phyloP scores from a whole-genome alignment of 1,140 invertebrate species.

The Euura saliciscinereae region DNA sequence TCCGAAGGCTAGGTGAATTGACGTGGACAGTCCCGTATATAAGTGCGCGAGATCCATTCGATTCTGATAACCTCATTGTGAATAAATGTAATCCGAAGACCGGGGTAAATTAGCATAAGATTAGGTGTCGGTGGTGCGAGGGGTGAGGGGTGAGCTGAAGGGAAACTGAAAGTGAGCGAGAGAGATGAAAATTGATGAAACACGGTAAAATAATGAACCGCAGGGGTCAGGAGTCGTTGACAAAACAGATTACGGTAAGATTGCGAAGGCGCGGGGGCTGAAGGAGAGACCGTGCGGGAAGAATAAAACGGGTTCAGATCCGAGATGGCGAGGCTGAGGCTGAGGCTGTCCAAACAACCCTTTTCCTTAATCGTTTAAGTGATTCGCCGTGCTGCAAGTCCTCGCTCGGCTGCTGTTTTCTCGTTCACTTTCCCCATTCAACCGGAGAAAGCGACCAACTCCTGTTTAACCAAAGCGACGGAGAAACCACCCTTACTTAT shows the following conservation, averaged over 20 bases:
- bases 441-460: neutral
- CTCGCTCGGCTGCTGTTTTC: neutral
- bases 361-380: slow-evolving; percentile 61
- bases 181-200: slow-evolving; percentile 8
- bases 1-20: too few species aligned
- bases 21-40: too few species aligned
- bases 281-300: slow-evolving; percentile 41
- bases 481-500: neutral
- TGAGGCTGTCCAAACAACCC: slow-evolving; percentile 57
- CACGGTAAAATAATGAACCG: slow-evolving; percentile 7
- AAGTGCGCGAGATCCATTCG: too few species aligned
- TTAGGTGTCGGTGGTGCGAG: slow-evolving; percentile 18
- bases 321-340: slow-evolving; percentile 22
- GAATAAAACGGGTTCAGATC: slow-evolving; percentile 47
- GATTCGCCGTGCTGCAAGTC: slow-evolving; percentile 38
- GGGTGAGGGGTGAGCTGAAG: slow-evolving; percentile 19
- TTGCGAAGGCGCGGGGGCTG: slow-evolving; percentile 16
- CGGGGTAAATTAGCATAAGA: slow-evolving; percentile 13
- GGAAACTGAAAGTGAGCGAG: slow-evolving; percentile 13
- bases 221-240: slow-evolving; percentile 42
- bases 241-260: slow-evolving; percentile 53
- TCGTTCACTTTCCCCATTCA: neutral
- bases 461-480: neutral
- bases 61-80: too few species aligned
- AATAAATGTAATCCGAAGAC: neutral